Evolutionary conservation across 35 echinoderm and acorn worm species (phyloP), one percentile per base, ranked within the genome.

Genomic region (Nesometra sesokonis): DNA sequence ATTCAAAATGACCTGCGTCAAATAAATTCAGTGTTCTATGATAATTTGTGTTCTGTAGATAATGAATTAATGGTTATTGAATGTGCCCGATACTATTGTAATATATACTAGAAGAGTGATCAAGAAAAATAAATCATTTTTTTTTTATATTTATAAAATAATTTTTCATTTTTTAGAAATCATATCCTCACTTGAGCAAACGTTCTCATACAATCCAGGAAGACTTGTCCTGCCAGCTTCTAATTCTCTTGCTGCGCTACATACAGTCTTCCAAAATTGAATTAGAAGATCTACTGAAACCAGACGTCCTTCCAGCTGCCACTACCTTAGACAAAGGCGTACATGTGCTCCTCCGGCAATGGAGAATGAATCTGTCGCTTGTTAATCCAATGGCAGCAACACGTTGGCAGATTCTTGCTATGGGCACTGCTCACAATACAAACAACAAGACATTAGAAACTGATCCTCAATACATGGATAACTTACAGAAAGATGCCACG

Each of bases 191-290:
- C 85, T 85, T 80, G 84, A 33, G 86, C 87, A 30, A 57, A 35
- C 32, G 90, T 87, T 83, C 81, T 32, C 84, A 93, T 78, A 87
- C 92, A 19, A 84, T 98, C 0, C 85, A 87, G 32, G 84, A 91
- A 32, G 95, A 98, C 77, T 83, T 93, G 36, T 98, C 95, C 8
- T 98, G 95, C 67, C 95, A 98, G 82, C 90, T 98, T 32, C 84
- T 98, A 31, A 46, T 84, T 4, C 88, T 92, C 30, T 85, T 98
- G 13, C 90, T 90, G 88, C 84, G 88, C 19, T 93, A 94, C 92
- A 90, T 98, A 23, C 76, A 37, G 27, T 89, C 80, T 1, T 43
- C 94, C 35, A 84, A 76, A 77, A 77, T 84, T 32, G 87, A 93
- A 13, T 88, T 91, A 19, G 95, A 98, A 40, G 84, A 91, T n/a